phyloP scores from a whole-genome alignment of 2,797 vertebrate species.

The Petrocephalus schoutedeni region DNA sequence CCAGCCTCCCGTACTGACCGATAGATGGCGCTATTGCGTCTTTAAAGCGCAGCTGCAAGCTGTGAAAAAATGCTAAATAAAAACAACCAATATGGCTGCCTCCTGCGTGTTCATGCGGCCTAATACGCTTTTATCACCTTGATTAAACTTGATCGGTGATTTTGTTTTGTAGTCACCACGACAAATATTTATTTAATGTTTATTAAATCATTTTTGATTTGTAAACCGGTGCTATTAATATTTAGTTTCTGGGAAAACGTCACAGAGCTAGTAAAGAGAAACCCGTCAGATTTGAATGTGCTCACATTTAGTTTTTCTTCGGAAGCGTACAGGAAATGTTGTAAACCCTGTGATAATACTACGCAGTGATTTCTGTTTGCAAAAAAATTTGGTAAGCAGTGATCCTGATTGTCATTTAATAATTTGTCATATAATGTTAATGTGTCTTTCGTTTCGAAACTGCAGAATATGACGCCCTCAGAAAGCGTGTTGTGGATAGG shows the following conservation, averaged over 20 bases:
- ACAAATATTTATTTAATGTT: neutral
- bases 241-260: neutral
- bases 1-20: neutral
- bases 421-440: neutral
- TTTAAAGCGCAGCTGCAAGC: neutral
- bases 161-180: neutral
- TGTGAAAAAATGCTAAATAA: neutral
- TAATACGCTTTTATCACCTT: neutral
- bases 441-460: neutral
- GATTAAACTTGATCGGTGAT: neutral
- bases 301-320: neutral
- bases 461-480: neutral
- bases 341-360: neutral
- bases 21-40: neutral
- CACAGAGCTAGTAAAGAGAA: neutral
- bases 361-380: neutral
- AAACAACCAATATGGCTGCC: constrained; percentile 4
- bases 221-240: neutral
- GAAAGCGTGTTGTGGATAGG: neutral
- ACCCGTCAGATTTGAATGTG: neutral
- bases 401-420: neutral
- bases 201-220: neutral
- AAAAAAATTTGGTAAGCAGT: neutral
- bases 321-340: neutral
- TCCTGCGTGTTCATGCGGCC: neutral